phyloP scores from a whole-genome alignment of 2,888 invertebrate genomes.

The Bhutanitis thaidina region DNA sequence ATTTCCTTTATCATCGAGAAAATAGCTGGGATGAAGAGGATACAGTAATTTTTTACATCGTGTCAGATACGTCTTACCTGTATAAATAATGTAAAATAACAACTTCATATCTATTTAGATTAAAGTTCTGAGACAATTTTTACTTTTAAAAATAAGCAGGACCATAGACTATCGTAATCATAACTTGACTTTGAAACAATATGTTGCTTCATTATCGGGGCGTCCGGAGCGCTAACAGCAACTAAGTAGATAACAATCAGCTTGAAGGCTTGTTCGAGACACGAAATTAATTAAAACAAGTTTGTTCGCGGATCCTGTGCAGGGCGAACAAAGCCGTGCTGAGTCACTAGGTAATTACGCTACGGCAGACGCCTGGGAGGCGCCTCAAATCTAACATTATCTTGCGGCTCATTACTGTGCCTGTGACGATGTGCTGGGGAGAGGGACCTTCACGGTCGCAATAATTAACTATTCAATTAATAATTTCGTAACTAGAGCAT shows the following conservation, averaged over 20 bases:
- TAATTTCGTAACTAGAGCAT: slow-evolving; percentile 9
- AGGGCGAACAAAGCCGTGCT: slow-evolving; percentile 76
- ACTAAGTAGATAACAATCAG: slow-evolving; percentile 79
- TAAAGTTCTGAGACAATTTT: no score
- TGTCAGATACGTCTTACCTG: no score
- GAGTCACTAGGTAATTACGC: slow-evolving; percentile 78
- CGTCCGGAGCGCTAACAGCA: slow-evolving; percentile 73
- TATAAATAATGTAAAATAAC: no score
- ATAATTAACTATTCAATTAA: slow-evolving; percentile 13
- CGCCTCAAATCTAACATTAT: slow-evolving; percentile 70
- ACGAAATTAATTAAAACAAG: slow-evolving; percentile 81
- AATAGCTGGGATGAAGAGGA: no score
- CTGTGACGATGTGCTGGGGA: slow-evolving; percentile 29
- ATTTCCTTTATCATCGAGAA: no score
- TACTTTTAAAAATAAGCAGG: no score
- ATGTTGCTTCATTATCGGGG: slow-evolving; percentile 71
- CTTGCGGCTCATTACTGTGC: slow-evolving; percentile 50
- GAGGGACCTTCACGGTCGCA: slow-evolving; percentile 8
- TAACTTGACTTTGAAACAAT: slow-evolving; percentile 60
- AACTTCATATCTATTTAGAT: no score
- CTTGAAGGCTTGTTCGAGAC: slow-evolving; percentile 77
- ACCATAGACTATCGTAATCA: slow-evolving; percentile 45
- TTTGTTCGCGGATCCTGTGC: slow-evolving; percentile 79
- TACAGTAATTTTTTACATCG: no score
- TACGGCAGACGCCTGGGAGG: slow-evolving; percentile 56